Percentiles rank a stretch among this genome's conserved stretches.
phyloP scores from a whole-genome alignment of 2,888 invertebrate species.

The Platycheirus albimanus region DNA sequence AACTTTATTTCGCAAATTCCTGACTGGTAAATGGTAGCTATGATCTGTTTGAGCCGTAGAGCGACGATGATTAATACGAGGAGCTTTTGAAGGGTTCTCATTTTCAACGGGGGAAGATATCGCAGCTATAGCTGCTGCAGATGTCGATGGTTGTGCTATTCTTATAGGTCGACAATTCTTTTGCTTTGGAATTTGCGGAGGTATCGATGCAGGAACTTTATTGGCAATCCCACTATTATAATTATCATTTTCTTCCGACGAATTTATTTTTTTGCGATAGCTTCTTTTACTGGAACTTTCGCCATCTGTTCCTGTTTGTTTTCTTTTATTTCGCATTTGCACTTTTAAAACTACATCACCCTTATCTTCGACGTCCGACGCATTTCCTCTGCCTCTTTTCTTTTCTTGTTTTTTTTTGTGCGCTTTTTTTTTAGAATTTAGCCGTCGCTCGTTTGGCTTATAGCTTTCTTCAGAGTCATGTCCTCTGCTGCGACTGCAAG shows the following conservation, averaged over 20 bases:
- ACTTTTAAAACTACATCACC: conserved; percentile 76
- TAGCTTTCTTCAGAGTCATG: conserved; percentile 85
- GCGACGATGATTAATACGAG: conserved; percentile 76
- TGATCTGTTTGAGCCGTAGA: conserved; percentile 81
- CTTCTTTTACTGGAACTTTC: conserved; percentile 31
- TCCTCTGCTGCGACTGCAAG: conserved; percentile 84
- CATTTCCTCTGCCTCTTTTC: conserved; percentile 36
- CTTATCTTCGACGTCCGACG: conserved; percentile 76
- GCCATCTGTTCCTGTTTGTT: conserved; percentile 9
- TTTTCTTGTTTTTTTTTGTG: conserved; percentile 54
- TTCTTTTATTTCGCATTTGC: conserved; percentile 45
- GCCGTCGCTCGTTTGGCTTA: conserved; percentile 82
- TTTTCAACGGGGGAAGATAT: conserved; percentile 31
- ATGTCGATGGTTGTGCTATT: conserved; percentile 54
- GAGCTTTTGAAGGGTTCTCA: conserved; percentile 79
- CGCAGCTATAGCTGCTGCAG: conserved; percentile 62
- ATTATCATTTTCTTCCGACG: conserved; percentile 59
- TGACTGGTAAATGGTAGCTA: conserved; percentile 81
- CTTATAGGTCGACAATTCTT: conserved; percentile 77
- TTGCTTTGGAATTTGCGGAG: conserved; percentile 76
- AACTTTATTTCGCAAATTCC: conserved; percentile 77
- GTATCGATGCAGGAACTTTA: conserved; percentile 58
- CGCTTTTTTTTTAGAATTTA: conserved; percentile 53
- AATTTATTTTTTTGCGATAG: conserved; percentile 40
- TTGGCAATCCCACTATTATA: conserved; percentile 21